A percentile compares a stretch with the other conserved stretches of the same genome.
Evolutionary conservation across 2,888 invertebrate species (phyloP).

Genomic region (Stenchaetothrips biformis): DNA sequence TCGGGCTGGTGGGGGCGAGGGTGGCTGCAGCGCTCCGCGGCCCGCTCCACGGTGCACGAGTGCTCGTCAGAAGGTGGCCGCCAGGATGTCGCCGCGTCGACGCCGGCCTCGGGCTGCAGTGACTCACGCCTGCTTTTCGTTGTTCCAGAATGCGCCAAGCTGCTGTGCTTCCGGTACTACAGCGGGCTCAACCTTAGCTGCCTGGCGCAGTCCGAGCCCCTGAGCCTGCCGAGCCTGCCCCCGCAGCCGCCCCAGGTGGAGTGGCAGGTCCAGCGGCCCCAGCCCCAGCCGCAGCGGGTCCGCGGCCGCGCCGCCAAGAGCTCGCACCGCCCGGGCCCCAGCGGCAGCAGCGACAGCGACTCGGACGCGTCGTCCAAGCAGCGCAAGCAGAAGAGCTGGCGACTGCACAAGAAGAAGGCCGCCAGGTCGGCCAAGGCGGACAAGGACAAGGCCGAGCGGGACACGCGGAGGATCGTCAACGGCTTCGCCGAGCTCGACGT

Average conservation of each 20-base stretch:
- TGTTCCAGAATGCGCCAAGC: slow-evolving; percentile 61
- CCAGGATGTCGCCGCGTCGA: background rate
- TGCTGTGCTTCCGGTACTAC: slow-evolving; percentile 66
- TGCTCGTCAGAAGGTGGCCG: background rate
- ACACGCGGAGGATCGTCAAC: slow-evolving; percentile 13
- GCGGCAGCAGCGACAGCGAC: slow-evolving; percentile 36
- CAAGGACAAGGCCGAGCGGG: background rate
- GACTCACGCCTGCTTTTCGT: slow-evolving; percentile 13
- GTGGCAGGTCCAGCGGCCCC: background rate
- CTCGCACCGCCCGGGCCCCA: background rate
- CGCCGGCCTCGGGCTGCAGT: background rate
- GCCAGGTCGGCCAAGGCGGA: slow-evolving; percentile 1
- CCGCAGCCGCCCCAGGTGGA: background rate
- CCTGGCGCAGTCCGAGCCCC: slow-evolving; percentile 59
- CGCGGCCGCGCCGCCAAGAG: slow-evolving; percentile 16
- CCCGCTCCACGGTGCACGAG: background rate
- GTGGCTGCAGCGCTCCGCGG: background rate
- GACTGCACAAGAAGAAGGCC: slow-evolving; percentile 20
- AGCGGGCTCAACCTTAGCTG: slow-evolving; percentile 60
- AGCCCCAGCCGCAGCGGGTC: background rate
- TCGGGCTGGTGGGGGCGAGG: background rate
- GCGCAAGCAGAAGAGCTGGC: slow-evolving; percentile 28
- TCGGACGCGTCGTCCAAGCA: slow-evolving; percentile 35
- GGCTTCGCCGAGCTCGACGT: slow-evolving; percentile 22
- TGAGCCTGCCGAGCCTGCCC: slow-evolving; percentile 44